Percentiles rank a stretch among this genome's conserved stretches.
Conservation (phyloP, 2,113 vertebrate species). For the Rhinichthys klamathensis region DNA sequence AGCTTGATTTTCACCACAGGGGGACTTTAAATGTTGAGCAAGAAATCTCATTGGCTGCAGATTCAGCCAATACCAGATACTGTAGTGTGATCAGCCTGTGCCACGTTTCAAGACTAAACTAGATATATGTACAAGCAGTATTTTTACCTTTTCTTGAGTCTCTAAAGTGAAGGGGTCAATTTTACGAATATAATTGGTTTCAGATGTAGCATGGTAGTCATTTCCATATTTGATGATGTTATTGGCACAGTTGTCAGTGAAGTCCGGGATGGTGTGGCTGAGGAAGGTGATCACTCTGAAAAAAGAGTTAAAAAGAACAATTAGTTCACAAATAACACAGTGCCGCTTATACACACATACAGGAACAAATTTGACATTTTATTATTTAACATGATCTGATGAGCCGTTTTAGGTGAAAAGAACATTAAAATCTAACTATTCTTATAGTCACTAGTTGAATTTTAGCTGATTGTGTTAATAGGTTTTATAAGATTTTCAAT, state of each 20-base stretch:
- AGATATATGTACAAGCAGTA: background rate
- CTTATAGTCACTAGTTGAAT: background rate
- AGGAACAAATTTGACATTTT: background rate
- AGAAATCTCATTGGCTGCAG: background rate
- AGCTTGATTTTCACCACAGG: too few relatives aligned
- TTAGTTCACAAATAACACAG: background rate
- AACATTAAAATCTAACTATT: background rate
- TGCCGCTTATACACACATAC: background rate
- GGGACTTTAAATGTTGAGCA: background rate
- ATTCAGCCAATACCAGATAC: too few relatives aligned
- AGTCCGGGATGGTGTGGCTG: constrained; percentile 91
- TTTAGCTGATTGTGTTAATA: background rate
- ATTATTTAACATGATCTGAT: background rate
- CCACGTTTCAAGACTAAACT: background rate
- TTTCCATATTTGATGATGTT: constrained; percentile 92
- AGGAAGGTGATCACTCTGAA: constrained; percentile 89
- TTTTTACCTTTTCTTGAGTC: constrained; percentile 88
- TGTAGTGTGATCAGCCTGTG: too few relatives aligned
- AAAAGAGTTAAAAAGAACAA: background rate
- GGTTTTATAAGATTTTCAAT: background rate
- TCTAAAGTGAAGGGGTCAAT: constrained; percentile 88
- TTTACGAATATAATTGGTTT: constrained; percentile 93
- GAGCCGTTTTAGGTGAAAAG: background rate
- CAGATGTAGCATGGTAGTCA: constrained; percentile 87
- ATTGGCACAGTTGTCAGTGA: constrained; percentile 93